phyloP scores from a whole-genome alignment of 2,113 vertebrate species.

The Rhinichthys klamathensis region DNA sequence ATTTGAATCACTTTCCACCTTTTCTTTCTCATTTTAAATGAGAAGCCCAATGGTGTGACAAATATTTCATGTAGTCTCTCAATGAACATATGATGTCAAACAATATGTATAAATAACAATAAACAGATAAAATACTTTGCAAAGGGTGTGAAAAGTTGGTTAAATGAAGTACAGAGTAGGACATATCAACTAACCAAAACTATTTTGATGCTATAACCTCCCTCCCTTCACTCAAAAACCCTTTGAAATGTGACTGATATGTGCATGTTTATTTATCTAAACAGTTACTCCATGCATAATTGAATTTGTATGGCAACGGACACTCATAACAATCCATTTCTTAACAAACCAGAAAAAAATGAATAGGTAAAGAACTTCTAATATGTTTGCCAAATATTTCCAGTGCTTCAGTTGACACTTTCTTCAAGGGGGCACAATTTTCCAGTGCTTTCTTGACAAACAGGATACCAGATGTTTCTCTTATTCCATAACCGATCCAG shows the following conservation, averaged over 20 bases:
- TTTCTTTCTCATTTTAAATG: neutral
- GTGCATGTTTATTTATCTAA: neutral
- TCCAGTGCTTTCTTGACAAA: neutral
- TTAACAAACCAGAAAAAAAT: neutral
- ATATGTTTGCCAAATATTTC: neutral
- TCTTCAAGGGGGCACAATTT: neutral
- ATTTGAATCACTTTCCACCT: neutral
- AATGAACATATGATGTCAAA: neutral
- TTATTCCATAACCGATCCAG: neutral
- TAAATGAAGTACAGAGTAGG: neutral
- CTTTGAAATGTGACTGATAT: neutral
- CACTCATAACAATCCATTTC: neutral
- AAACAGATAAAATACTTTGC: neutral
- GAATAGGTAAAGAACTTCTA: neutral
- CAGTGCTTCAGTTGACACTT: neutral
- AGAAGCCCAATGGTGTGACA: neutral
- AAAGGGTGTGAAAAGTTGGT: neutral
- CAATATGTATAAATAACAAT: neutral
- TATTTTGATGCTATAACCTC: neutral
- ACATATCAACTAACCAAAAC: neutral
- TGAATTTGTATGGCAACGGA: too few relatives aligned
- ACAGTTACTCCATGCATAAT: neutral
- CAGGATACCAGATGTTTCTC: slow-evolving; percentile 12
- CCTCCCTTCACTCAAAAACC: neutral
- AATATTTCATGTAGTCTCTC: neutral